Base-by-base conservation (phyloP, 2,113 vertebrate species). In the Labeo rohita region DNA sequence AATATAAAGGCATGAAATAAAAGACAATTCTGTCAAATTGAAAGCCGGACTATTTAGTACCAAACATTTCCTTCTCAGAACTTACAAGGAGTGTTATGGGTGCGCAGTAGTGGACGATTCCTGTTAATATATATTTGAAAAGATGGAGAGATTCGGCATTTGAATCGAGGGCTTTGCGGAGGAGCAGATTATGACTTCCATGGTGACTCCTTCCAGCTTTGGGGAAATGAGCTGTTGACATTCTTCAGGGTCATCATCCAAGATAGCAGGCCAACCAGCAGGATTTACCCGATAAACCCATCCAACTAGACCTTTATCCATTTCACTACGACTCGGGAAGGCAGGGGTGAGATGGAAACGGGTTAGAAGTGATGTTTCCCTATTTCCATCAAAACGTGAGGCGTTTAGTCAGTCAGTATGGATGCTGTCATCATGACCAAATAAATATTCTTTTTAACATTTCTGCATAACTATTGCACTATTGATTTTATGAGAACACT, bases 201-300 rank as follows among this genome's bases (percentile, higher is more conserved):
- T 93, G 91, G 93, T 92, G 93, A 93, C 92, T 95, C 92, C 92
- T 95, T 90, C 93, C 93, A 94, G 94, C 94, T 95, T 91, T 92
- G 94, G 93, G 93, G 94, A 96, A 96, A 96, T 96, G 95, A 96
- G 95, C 96, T 96, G 95, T 96, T 97, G 96, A 96, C 96, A 96
- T 96, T 96, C 95, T 96, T 96, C 94, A 95, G 94, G 96, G 96
- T 97, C 95, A 96, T 96, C 96, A 94, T 96, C 93, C 79, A 39
- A 96, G 96, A 96, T 95, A 96, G 95, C 92, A 96, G 95, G 95
- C 95, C 95, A 96, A 90, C 94, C 94, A 93, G 95, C 95, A 95
- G 96, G 95, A 95, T 95, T 95, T 94, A 94, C 91, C 91, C 94
- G 95, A 96, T 96, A 96, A 96, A 96, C 96, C 95, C 93, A 94